A percentile compares a stretch with the other conserved stretches of the same genome.
These are phyloP conservation scores for Halcyon senegalensis DNA, from an alignment of 2,113 vertebrate genomes.

Conservation along the genomic window DNA sequence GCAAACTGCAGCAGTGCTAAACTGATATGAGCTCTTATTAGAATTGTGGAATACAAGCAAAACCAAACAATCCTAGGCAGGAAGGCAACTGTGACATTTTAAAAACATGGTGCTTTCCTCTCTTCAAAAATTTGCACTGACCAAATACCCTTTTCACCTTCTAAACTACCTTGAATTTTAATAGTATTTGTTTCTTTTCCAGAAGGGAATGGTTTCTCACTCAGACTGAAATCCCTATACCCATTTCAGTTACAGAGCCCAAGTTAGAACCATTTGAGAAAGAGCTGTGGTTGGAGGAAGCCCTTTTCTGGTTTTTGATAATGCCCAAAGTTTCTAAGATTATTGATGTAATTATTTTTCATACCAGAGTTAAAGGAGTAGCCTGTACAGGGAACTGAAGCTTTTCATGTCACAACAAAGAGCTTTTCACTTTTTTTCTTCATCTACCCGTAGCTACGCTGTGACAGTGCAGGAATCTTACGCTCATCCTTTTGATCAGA, in stretches of 20 bases:
- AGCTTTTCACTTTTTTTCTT: neutral
- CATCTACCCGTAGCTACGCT: conserved; percentile 84
- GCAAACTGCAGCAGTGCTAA: neutral
- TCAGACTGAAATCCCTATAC: neutral
- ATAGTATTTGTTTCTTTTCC: neutral
- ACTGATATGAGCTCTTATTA: conserved; percentile 28
- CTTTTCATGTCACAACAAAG: neutral
- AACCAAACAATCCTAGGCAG: neutral
- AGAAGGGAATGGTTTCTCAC: neutral
- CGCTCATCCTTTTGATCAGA: conserved; percentile 96
- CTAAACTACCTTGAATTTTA: neutral
- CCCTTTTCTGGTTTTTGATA: neutral
- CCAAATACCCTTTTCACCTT: neutral
- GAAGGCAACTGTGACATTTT: neutral
- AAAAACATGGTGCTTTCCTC: neutral
- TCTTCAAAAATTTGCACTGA: neutral
- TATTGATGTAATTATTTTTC: neutral
- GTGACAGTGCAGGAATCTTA: conserved; percentile 98
- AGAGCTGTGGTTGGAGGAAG: neutral
- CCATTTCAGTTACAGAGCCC: neutral
- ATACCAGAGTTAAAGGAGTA: neutral
- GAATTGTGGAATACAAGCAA: neutral
- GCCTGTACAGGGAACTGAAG: neutral
- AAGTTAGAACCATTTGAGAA: neutral
- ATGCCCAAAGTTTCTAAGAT: neutral